Percentiles rank a stretch among this genome's conserved stretches.
Evolutionary conservation across 2,888 invertebrate genomes (phyloP).

Genomic region (Anoplius nigerrimus): DNA sequence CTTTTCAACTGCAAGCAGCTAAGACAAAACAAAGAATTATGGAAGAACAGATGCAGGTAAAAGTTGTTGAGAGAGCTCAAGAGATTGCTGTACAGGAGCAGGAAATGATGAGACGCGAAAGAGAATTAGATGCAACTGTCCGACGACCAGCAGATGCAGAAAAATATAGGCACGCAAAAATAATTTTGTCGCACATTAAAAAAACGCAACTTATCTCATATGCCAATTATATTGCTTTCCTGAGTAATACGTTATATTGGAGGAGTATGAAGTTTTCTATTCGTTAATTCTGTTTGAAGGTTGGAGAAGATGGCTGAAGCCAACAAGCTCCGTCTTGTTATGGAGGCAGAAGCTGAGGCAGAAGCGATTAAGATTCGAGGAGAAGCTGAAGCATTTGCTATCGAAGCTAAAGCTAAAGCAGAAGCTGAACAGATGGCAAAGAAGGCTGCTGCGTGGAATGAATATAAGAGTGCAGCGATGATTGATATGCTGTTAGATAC

Average conservation of each 20-base stretch:
- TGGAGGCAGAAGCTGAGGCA: constrained; percentile 97
- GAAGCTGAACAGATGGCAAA: constrained; percentile 98
- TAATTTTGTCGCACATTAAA: too few species aligned
- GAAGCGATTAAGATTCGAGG: constrained; percentile 91
- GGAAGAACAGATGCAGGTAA: constrained; percentile 98
- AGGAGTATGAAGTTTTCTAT: background rate
- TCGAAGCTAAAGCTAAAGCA: constrained; percentile 95
- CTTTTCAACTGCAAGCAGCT: constrained; percentile 94
- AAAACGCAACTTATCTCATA: too few species aligned
- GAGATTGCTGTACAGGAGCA: constrained; percentile 97
- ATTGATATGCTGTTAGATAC: constrained; percentile 97
- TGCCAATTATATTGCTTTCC: too few species aligned
- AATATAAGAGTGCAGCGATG: constrained; percentile 96
- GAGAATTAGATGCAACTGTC: constrained; percentile 94
- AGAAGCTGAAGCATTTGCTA: constrained; percentile 94
- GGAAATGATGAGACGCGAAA: constrained; percentile 93
- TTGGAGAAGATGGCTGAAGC: constrained; percentile 97
- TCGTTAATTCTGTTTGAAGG: constrained; percentile 71
- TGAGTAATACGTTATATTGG: too few species aligned
- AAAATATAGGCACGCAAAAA: constrained; percentile 78
- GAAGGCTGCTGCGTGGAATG: constrained; percentile 97
- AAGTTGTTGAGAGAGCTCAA: constrained; percentile 92
- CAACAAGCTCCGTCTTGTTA: constrained; percentile 88
- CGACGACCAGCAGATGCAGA: constrained; percentile 97
- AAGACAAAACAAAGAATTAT: constrained; percentile 97